phyloP scores from a whole-genome alignment of 2,888 invertebrate species.

The Myopa testacea region DNA sequence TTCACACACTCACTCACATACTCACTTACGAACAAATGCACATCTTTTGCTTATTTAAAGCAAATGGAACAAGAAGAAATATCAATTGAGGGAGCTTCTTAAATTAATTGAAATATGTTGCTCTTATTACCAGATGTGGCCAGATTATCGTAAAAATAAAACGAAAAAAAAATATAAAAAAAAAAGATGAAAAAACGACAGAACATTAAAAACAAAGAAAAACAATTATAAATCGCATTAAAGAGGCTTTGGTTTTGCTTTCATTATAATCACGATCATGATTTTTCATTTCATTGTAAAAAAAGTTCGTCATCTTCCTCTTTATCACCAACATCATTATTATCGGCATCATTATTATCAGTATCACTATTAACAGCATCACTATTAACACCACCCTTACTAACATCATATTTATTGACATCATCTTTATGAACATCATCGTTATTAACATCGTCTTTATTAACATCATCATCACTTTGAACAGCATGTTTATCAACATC shows the following conservation, averaged over 20 bases:
- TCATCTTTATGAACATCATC: not conserved
- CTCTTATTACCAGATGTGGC: not conserved
- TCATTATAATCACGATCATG: too few species aligned
- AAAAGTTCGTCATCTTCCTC: not conserved
- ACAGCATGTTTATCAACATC: not conserved
- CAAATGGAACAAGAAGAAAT: not conserved
- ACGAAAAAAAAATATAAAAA: not conserved
- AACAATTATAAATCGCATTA: constrained; percentile 5
- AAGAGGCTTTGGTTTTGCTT: not conserved
- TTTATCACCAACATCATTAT: not conserved
- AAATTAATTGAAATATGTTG: constrained; percentile 14
- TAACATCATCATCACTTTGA: not conserved
- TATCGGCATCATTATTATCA: not conserved
- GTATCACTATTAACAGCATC: too few species aligned
- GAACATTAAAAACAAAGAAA: not conserved
- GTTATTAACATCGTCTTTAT: not conserved
- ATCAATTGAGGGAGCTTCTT: not conserved
- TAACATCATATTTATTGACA: not conserved
- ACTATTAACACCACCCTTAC: too few species aligned
- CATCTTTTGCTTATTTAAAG: not conserved
- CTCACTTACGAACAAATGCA: not conserved
- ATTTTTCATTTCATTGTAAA: too few species aligned
- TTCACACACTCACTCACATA: too few species aligned
- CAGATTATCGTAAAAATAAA: not conserved
- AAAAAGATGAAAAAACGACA: not conserved